Conservation (phyloP, 1,140 invertebrate genomes). For the Schlechtendalia chinensis region DNA sequence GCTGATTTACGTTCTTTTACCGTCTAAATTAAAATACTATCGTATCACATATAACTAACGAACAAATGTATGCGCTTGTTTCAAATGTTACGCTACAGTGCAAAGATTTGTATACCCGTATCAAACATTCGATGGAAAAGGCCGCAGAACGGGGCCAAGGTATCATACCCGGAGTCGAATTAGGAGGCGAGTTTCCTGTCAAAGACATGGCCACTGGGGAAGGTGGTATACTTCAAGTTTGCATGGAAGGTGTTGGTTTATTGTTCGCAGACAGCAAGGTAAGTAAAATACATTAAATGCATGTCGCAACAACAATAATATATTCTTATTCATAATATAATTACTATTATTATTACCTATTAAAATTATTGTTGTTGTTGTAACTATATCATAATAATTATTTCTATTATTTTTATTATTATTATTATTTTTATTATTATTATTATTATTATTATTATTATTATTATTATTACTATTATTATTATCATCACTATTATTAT, state of each 20-base stretch:
- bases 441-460: conserved; percentile 22
- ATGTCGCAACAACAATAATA: too few relatives aligned
- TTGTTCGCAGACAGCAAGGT: conserved; percentile 99
- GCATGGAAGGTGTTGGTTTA: conserved; percentile 97
- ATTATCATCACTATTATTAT: conserved; percentile 21
- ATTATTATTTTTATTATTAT: conserved; percentile 19
- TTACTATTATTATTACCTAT: conserved; percentile 1
- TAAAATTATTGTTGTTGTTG: conserved; percentile 36
- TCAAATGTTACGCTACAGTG: conserved; percentile 68
- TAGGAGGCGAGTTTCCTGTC: conserved; percentile 98
- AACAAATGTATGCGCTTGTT: too few relatives aligned
- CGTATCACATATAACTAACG: too few relatives aligned
- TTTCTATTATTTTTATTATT: conserved; percentile 37
- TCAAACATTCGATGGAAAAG: conserved; percentile 98
- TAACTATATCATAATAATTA: conserved; percentile 26
- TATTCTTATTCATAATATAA: too few relatives aligned
- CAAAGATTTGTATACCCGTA: conserved; percentile 96
- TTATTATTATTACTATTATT: not conserved
- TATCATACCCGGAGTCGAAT: conserved; percentile 70
- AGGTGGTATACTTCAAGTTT: conserved; percentile 96
- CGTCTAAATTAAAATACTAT: too few relatives aligned
- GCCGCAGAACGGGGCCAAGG: conserved; percentile 81
- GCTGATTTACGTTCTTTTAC: too few relatives aligned
- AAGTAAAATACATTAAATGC: too few relatives aligned
- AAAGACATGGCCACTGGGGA: conserved; percentile 95